Evolutionary conservation across 2,113 vertebrate genomes (phyloP).

Genomic region (Tachysurus fulvidraco): DNA sequence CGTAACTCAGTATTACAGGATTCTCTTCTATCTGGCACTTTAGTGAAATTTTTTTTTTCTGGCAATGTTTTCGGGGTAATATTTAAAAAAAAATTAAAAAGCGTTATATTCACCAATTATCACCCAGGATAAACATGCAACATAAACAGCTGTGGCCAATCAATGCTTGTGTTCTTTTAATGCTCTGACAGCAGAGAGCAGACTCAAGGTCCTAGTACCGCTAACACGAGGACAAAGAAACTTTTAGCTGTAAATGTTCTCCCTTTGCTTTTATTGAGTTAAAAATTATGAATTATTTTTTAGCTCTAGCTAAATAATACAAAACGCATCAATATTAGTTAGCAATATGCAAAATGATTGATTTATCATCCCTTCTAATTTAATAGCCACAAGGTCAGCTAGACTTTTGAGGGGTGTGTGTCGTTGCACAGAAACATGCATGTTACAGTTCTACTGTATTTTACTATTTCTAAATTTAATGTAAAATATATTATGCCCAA

Average conservation of each 20-base stretch:
- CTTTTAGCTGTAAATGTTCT: neutral
- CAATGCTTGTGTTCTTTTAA: slow-evolving; percentile 4
- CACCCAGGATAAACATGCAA: neutral
- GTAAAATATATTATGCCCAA: neutral
- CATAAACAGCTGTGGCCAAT: neutral
- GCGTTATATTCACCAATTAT: neutral
- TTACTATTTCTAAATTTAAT: neutral
- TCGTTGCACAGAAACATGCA: neutral
- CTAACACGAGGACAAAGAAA: neutral
- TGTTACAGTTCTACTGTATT: too few relatives aligned
- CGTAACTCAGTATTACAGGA: neutral
- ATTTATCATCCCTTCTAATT: neutral
- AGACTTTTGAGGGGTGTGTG: neutral
- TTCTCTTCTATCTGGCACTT: neutral
- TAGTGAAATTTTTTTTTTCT: neutral
- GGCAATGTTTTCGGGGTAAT: neutral
- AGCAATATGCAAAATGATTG: neutral
- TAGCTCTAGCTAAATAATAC: neutral
- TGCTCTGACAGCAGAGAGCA: neutral
- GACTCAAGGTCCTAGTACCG: neutral
- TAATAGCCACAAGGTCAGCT: neutral
- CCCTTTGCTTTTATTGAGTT: neutral
- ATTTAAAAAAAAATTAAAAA: neutral
- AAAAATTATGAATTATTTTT: neutral
- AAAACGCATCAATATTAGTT: too few relatives aligned